These are phyloP conservation scores for Mormyrus iriodes DNA, from an alignment of 2,113 vertebrate genomes.

Conservation along the genomic window DNA sequence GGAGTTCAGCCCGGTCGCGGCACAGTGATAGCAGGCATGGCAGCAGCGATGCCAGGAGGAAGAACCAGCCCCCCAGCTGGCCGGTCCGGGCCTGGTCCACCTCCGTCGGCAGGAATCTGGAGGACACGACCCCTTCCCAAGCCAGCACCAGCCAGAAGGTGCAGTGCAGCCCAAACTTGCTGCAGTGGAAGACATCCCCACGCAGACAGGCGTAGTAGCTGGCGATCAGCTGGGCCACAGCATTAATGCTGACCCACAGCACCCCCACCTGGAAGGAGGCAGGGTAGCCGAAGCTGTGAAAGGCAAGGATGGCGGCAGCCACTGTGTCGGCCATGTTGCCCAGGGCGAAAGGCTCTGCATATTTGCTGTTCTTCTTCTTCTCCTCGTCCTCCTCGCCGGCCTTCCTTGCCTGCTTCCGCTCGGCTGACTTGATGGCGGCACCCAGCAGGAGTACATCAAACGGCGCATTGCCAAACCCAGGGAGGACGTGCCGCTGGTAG, in stretches of 20 bases:
- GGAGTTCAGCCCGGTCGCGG: slow-evolving; percentile 22
- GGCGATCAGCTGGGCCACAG: slow-evolving; percentile 22
- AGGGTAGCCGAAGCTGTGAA: slow-evolving; percentile 28
- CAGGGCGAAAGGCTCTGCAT: slow-evolving; percentile 29
- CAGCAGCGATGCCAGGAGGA: slow-evolving; percentile 19
- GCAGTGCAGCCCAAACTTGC: slow-evolving; percentile 25
- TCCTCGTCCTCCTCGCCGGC: slow-evolving; percentile 24
- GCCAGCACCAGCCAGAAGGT: slow-evolving; percentile 24
- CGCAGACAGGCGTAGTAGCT: slow-evolving; percentile 30
- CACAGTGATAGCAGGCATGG: slow-evolving; percentile 22
- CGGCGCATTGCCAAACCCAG: slow-evolving; percentile 29
- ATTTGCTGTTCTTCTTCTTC: slow-evolving; percentile 34
- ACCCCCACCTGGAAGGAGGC: slow-evolving; percentile 27
- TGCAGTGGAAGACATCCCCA: slow-evolving; percentile 19
- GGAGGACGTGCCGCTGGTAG: slow-evolving; percentile 30
- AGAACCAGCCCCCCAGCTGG: slow-evolving; percentile 26
- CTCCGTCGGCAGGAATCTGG: neutral
- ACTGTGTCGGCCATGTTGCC: slow-evolving; percentile 27
- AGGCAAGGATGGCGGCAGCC: slow-evolving; percentile 24
- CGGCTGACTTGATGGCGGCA: slow-evolving; percentile 14
- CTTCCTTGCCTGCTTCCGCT: slow-evolving; percentile 14
- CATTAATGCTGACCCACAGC: slow-evolving; percentile 28
- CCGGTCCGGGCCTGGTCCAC: neutral
- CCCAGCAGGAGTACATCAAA: slow-evolving; percentile 32
- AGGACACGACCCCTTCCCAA: slow-evolving; percentile 22